Evolutionary conservation across 1,140 invertebrate genomes (phyloP).

Genomic region (Mycetomoellerius zeteki): DNA sequence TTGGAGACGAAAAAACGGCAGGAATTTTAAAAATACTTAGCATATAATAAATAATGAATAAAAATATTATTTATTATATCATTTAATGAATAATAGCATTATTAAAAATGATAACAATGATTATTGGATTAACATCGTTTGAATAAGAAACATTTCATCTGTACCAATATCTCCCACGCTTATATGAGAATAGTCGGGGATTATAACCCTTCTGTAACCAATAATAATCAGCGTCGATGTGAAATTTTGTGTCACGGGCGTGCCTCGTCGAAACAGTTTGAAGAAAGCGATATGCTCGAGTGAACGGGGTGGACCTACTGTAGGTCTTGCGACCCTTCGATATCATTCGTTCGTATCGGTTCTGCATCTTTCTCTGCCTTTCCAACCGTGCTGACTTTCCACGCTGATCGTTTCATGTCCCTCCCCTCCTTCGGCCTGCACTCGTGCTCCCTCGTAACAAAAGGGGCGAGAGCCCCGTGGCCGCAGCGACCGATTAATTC

Average conservation of each 20-base stretch:
- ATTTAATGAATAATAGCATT: neutral
- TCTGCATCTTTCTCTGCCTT: neutral
- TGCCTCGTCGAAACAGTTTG: neutral
- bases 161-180: conserved; percentile 1
- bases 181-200: neutral
- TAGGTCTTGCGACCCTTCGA: conserved; percentile 24
- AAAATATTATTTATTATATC: neutral
- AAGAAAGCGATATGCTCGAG: conserved; percentile 22
- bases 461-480: conserved; percentile 59
- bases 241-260: conserved; percentile 45
- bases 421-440: neutral
- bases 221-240: conserved; percentile 26
- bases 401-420: conserved; percentile 29
- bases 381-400: neutral
- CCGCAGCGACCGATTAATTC: conserved; percentile 75
- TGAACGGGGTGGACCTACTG: conserved; percentile 31
- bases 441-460: conserved; percentile 52
- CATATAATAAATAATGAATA: neutral
- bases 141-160: neutral
- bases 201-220: conserved; percentile 30
- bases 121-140: neutral
- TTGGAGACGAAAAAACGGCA: too few species aligned
- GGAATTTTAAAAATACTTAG: neutral
- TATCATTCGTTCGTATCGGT: conserved; percentile 37
- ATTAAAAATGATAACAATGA: neutral